Evolutionary conservation across 2,113 vertebrate genomes (phyloP).

Genomic region (Marmota monax): DNA sequence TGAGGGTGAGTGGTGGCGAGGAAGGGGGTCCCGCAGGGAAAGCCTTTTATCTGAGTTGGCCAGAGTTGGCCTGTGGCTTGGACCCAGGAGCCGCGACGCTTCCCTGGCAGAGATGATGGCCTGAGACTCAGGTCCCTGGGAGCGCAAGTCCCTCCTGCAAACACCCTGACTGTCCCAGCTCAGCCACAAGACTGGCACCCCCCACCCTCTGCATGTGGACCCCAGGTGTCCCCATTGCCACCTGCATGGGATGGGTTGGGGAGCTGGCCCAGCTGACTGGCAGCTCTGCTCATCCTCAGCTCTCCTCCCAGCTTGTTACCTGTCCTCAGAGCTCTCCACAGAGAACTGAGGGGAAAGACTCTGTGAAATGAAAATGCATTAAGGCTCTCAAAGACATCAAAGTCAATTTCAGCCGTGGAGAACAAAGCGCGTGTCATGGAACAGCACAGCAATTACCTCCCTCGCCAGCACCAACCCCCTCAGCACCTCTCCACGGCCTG

Average conservation of each 20-base stretch:
- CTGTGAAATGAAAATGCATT: slow-evolving; percentile 49
- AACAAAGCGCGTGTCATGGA: slow-evolving; percentile 3
- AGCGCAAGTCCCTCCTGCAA: too few species aligned
- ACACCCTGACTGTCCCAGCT: neutral
- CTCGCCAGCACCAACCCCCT: slow-evolving; percentile 26
- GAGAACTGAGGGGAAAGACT: neutral
- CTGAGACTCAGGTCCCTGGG: neutral
- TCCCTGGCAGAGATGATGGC: too few species aligned
- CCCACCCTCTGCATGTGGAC: neutral
- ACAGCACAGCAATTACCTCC: neutral
- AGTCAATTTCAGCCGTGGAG: slow-evolving; percentile 58
- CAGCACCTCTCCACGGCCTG: slow-evolving; percentile 30
- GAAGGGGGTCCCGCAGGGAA: too few species aligned
- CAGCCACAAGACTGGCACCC: neutral
- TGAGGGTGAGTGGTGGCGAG: neutral
- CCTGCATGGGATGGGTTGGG: neutral
- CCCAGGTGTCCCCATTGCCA: neutral
- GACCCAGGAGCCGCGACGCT: neutral
- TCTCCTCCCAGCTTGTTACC: neutral
- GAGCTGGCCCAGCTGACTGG: neutral
- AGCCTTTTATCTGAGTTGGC: neutral
- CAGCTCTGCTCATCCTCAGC: neutral
- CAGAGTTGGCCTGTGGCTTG: neutral
- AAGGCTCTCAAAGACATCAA: slow-evolving; percentile 55
- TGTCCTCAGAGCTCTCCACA: neutral